Evolutionary conservation across 2,888 invertebrate genomes (phyloP), one percentile per base, ranked within the genome.

Genomic region (Drosophila limbata): DNA sequence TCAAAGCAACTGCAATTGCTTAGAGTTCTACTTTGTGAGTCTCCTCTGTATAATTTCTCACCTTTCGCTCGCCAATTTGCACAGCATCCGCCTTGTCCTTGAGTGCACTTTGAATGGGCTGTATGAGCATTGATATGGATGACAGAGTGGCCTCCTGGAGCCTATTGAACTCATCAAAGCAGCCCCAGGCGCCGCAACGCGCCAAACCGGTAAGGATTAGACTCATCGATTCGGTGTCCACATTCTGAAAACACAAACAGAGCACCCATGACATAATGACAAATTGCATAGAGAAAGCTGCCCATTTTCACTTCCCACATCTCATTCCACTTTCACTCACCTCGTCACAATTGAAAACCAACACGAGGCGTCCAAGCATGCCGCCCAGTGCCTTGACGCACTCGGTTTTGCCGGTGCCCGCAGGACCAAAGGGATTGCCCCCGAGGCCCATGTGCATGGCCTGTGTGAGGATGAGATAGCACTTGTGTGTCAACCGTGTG

Each of bases 151-250:
- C 96, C 90, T 98, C 97, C 84, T 98, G 97, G 35, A 99, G 93
- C 1, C 99, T 96, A 93, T 99, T 99, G 93, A 99, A 99, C 93
- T 99, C 99, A 93, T 99, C 99, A 93, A 99, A 99, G 92, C 99
- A 99, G 13, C 97, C 99, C 99, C 99, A 99, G 10, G 99, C 98
- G 10, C 98, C 98, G 88, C 97, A 96, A 90, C 97, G 96, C 0
- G 98, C 97, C 50, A 99, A 92, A 0, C 99, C 99, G 33, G 97
- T 96, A 64, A 99, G 95, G 83, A 99, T 97, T 33, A 99, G 94
- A 6, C 97, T 97, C 97, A 99, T 98, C 53, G 99, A 98, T 83
- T 96, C 95, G 0, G 97, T 96, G 93, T 99, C 99, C 93, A 99
- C 97, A 51, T 98, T 98, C 96, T 97, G 84, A 17, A 90, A 69